Evolutionary conservation across 2,888 invertebrate species (phyloP).

Genomic region (Notodonta dromedarius): DNA sequence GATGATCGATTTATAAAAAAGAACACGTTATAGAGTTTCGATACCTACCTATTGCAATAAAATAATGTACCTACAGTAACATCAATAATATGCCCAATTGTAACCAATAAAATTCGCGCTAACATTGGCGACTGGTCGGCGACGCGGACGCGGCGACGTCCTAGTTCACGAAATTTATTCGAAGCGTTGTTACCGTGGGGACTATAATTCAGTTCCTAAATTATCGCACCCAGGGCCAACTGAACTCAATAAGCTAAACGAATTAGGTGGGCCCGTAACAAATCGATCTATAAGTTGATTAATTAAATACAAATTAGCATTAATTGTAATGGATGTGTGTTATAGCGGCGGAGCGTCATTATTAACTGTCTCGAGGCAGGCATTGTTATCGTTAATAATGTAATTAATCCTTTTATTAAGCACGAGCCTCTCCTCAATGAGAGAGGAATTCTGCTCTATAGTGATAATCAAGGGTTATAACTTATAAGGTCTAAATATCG

Average conservation of each 20-base stretch:
- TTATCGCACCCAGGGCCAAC: slow-evolving; percentile 23
- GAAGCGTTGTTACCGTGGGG: slow-evolving; percentile 12
- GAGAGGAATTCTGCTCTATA: no score
- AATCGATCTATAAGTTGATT: slow-evolving; percentile 8
- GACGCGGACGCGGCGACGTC: no score
- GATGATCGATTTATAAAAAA: no score
- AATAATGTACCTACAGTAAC: neutral
- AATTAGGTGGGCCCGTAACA: slow-evolving; percentile 3
- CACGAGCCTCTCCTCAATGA: no score
- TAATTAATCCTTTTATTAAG: no score
- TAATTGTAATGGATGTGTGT: neutral
- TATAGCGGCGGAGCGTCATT: no score
- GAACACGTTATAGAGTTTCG: no score
- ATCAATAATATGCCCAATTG: slow-evolving; percentile 9
- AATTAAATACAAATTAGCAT: neutral
- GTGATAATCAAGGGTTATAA: no score
- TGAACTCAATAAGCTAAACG: slow-evolving; percentile 32
- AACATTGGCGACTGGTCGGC: slow-evolving; percentile 8
- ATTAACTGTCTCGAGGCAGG: no score
- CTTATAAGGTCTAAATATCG: no score
- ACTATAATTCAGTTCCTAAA: slow-evolving; percentile 29
- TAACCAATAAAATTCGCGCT: slow-evolving; percentile 6
- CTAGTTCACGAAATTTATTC: slow-evolving; percentile 21
- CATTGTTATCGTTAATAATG: no score
- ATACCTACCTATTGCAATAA: neutral